Base-by-base conservation (phyloP, 1,140 invertebrate species). In the Palaemon carinicauda region DNA sequence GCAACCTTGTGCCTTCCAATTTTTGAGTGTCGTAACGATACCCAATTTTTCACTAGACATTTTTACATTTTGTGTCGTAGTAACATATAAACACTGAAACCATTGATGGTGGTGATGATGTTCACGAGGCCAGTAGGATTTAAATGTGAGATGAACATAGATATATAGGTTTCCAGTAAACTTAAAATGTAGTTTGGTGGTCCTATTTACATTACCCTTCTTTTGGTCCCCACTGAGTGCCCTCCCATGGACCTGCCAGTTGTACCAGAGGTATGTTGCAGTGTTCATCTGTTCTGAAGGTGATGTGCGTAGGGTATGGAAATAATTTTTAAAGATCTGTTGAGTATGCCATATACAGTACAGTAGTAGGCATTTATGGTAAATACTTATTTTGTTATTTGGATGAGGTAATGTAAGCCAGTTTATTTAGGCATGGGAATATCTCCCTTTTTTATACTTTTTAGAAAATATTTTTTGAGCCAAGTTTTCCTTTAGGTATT, bases 161-260 rank as follows among this genome's bases (percentile, higher is more conserved):
- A 24, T 14, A 73, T 73, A 79, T n/a, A 27, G 19, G 51, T 79
- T 27, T 73, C 7, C 31, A 24, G 3, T 71, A 50, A 74, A 19
- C 14, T 31, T 71, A 29, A 41, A 5, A 17, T 71, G 4, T 73
- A 27, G 78, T 74, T n/a, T 33, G 77, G 52, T 86, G 84, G 84
- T 86, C 51, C 77, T 86, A 86, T 86, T 80, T 73, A 86, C 77
- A 86, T 80, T 80, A 12, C 77, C 77, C 74, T 50, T 80, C 77
- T 86, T 75, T 86, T 80, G 84, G 80, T 69, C 78, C n/a, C 84
- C 84, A 86, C 84, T 86, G 84, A 86, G 77, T 86, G 84, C 84
- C 77, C 84, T 65, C 65, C 84, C 50, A 86, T 33, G 84, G 84
- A 86, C 60, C 84, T 86, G 84, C 77, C 84, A 60, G 52, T 80